A percentile compares a stretch with the other conserved stretches of the same genome.
phyloP scores from a whole-genome alignment of 2,113 vertebrate genomes.

The Lichenostomus cassidix region DNA sequence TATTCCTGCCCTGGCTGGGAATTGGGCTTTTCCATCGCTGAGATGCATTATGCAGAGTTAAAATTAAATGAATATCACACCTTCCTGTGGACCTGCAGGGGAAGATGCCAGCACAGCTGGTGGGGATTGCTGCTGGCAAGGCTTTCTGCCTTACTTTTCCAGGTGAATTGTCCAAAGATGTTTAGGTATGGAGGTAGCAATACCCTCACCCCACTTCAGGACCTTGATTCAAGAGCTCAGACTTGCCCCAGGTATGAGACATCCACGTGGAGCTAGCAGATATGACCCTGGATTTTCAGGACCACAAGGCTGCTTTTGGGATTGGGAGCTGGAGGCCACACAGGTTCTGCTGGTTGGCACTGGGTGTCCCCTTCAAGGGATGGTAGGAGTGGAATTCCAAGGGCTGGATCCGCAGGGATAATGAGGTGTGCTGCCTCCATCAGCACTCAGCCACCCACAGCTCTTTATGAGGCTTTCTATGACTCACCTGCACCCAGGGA shows the following conservation, averaged over 20 bases:
- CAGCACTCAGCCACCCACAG: background rate
- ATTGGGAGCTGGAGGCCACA: background rate
- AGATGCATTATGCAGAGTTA: background rate
- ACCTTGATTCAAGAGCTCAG: background rate
- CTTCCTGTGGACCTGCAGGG: background rate
- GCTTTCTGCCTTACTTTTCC: background rate
- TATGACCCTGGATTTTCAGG: background rate
- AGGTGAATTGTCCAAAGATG: background rate
- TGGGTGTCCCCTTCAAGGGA: background rate
- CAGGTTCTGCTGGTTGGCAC: accelerated
- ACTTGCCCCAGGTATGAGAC: background rate
- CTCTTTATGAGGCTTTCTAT: background rate
- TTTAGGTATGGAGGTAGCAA: background rate
- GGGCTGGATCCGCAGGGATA: background rate
- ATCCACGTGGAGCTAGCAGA: accelerated
- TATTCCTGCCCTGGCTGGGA: background rate
- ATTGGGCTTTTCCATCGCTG: background rate
- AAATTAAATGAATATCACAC: background rate
- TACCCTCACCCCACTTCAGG: background rate
- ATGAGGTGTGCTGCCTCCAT: accelerated
- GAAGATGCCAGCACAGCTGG: background rate
- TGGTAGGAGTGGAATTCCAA: background rate
- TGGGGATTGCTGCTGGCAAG: background rate
- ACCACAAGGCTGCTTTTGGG: background rate
- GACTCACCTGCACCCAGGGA: background rate